A percentile compares a stretch with the other conserved stretches of the same genome.
Evolutionary conservation across 2,113 vertebrate genomes (phyloP).

Genomic region (Oreocharis arfaki): DNA sequence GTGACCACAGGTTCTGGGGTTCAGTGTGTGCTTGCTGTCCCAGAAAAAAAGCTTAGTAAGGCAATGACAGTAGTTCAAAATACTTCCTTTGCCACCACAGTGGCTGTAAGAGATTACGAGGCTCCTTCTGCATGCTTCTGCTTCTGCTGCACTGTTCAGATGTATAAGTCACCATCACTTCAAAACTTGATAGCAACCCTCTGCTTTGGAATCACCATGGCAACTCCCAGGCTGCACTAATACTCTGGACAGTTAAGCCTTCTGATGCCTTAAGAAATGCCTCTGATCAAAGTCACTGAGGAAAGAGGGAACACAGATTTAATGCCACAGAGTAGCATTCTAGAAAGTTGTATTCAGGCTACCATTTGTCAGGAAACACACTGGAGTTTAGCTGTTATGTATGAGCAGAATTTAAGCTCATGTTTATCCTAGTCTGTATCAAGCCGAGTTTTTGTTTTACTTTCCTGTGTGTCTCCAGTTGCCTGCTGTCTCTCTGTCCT

Average conservation of each 20-base stretch:
- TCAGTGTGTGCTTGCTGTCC: background rate
- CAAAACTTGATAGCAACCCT: background rate
- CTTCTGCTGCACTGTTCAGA: background rate
- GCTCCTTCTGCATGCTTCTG: background rate
- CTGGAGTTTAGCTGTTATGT: rapidly evolving
- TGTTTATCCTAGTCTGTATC: background rate
- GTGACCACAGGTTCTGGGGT: background rate
- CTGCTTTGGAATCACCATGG: background rate
- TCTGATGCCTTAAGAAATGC: background rate
- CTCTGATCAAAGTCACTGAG: background rate
- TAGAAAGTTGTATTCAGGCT: background rate
- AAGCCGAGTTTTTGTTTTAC: background rate
- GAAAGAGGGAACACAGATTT: background rate
- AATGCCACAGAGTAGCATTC: background rate
- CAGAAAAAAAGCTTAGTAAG: background rate
- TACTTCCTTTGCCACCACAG: background rate
- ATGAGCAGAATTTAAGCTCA: background rate
- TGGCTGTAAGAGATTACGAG: background rate
- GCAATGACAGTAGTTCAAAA: background rate
- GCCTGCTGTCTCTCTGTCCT: background rate
- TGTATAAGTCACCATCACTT: background rate
- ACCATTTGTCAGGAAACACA: background rate
- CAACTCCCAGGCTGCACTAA: background rate
- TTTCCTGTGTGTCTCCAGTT: background rate
- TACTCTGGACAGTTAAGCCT: background rate